phyloP scores from a whole-genome alignment of 2,113 vertebrate species.

The Bos javanicus region DNA sequence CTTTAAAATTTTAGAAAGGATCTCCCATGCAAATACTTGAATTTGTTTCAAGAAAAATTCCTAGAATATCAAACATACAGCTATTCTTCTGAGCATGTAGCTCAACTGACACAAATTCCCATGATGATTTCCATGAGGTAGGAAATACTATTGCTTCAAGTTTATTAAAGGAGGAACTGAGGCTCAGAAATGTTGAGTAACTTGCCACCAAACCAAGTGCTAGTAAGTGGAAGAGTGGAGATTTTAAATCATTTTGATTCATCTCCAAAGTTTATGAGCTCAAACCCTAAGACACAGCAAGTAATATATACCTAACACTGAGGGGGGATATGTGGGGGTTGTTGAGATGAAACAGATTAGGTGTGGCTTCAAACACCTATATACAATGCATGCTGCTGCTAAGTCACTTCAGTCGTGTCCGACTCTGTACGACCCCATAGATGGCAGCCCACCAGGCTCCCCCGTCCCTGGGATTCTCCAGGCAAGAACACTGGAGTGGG shows the following conservation, averaged over 20 bases:
- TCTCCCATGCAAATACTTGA: conserved; percentile 11
- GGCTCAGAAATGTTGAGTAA: not conserved
- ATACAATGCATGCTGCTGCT: not conserved
- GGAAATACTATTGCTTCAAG: not conserved
- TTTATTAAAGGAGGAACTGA: not conserved
- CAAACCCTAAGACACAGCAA: not conserved
- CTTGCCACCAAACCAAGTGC: not conserved
- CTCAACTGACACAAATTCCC: not conserved
- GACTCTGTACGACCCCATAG: too few species aligned
- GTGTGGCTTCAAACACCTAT: not conserved
- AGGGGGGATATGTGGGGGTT: not conserved
- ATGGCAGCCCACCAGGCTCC: too few species aligned
- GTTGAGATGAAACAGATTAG: not conserved
- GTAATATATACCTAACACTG: not conserved
- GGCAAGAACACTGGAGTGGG: too few species aligned
- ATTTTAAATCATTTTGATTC: not conserved
- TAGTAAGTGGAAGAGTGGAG: not conserved
- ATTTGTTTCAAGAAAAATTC: not conserved
- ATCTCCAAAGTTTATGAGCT: not conserved
- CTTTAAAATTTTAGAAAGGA: not conserved
- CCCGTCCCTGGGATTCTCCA: too few species aligned
- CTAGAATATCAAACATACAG: not conserved
- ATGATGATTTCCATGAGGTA: not conserved
- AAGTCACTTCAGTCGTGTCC: too few species aligned
- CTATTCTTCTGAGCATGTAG: not conserved